Conservation (phyloP, 1,140 invertebrate species). For the Aphidius gifuensis region DNA sequence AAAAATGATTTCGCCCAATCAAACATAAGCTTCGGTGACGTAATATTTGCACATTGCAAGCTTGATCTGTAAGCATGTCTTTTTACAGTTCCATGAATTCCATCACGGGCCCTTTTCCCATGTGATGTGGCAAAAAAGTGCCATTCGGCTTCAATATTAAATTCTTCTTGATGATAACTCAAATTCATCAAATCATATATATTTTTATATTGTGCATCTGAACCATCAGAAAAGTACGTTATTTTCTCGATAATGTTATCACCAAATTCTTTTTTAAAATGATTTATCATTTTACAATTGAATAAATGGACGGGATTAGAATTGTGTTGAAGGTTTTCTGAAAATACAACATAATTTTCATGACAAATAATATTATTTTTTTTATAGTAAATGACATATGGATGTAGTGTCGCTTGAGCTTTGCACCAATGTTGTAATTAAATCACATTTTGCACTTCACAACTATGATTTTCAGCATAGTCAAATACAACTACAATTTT, state of each 20-base stretch:
- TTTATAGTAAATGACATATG: background rate
- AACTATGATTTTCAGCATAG: conserved; percentile 8
- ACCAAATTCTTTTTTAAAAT: conserved; percentile 4
- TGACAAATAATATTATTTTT: background rate
- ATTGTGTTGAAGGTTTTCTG: background rate
- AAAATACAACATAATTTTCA: conserved; percentile 3
- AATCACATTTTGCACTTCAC: background rate
- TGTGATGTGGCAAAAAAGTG: conserved; percentile 7
- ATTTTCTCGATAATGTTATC: conserved; percentile 8
- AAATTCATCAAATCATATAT: conserved; percentile 3
- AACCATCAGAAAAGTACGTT: background rate
- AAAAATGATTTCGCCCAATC: conserved; percentile 21
- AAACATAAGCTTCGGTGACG: conserved; percentile 2
- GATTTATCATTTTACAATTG: conserved; percentile 1
- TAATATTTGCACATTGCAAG: conserved; percentile 24
- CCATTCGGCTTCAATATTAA: conserved; percentile 1
- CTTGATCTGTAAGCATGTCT: conserved; percentile 27
- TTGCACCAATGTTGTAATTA: conserved; percentile 5
- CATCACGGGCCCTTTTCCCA: conserved; percentile 3
- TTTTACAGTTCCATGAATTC: conserved; percentile 21
- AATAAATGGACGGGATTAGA: background rate
- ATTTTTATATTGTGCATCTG: conserved; percentile 8
- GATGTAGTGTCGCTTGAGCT: conserved; percentile 6
- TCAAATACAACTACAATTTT: conserved; percentile 1
- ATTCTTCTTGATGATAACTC: background rate